Conservation (phyloP, 2,888 invertebrate genomes). For the Eucriotettix oculatus region DNA sequence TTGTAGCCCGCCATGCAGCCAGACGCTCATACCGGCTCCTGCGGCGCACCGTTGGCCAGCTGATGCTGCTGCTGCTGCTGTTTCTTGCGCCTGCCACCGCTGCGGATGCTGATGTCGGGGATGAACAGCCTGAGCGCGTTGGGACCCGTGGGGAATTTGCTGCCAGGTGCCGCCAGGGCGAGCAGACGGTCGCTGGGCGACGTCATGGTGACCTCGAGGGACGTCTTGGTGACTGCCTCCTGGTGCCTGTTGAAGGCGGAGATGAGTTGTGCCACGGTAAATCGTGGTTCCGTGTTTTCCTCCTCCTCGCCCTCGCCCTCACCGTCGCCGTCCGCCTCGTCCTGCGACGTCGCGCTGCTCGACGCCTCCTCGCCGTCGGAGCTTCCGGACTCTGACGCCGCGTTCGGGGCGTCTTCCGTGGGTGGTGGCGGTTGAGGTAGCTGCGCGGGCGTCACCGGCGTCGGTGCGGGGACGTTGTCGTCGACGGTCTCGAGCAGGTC, state of each 20-base stretch:
- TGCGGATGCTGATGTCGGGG: slow-evolving; percentile 22
- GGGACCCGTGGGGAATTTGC: slow-evolving; percentile 28
- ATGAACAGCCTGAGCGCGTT: slow-evolving; percentile 29
- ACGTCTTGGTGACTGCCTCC: slow-evolving; percentile 25
- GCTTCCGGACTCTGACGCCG: slow-evolving; percentile 21
- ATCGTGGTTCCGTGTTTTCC: slow-evolving; percentile 28
- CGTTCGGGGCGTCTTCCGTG: slow-evolving; percentile 19
- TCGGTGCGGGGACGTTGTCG: background rate
- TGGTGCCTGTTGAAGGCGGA: slow-evolving; percentile 32
- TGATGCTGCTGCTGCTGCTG: background rate
- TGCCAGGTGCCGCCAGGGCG: slow-evolving; percentile 5
- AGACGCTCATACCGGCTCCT: too few relatives aligned
- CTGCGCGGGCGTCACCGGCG: slow-evolving; percentile 17
- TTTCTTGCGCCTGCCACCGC: background rate
- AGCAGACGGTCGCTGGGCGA: too few relatives aligned
- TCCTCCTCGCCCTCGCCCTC: slow-evolving; percentile 1
- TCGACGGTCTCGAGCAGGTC: background rate
- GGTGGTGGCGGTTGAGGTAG: background rate
- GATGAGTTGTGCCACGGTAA: slow-evolving; percentile 29
- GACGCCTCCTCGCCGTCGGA: slow-evolving; percentile 23
- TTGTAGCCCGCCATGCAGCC: too few relatives aligned
- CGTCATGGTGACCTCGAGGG: background rate
- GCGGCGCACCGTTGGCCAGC: too few relatives aligned
- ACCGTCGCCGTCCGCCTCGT: background rate
- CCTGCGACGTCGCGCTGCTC: background rate